Conservation (phyloP, 2,888 invertebrate genomes). For the Fragum whitleyi region DNA sequence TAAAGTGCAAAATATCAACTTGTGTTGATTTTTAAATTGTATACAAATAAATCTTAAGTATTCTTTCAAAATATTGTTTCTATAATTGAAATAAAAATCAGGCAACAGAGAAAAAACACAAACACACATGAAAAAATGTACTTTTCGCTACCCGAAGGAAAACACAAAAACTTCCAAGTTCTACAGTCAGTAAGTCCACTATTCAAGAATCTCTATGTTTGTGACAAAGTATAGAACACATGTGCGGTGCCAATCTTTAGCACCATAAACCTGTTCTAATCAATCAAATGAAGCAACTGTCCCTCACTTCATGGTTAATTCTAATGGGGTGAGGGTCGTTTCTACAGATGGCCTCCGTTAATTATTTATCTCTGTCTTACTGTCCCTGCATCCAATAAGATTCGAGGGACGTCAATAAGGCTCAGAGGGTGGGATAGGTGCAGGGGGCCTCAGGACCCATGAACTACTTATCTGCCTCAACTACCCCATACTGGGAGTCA, state of each 20-base stretch:
- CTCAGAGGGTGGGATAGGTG: not conserved
- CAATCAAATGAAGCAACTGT: conserved; percentile 56
- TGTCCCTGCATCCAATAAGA: conserved; percentile 62
- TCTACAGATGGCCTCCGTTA: conserved; percentile 44
- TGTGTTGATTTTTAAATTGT: no score
- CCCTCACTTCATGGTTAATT: conserved; percentile 28
- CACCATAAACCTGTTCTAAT: conserved; percentile 50
- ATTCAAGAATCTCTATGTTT: no score
- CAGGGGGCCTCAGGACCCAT: not conserved
- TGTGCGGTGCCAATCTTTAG: conserved; percentile 44
- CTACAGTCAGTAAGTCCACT: no score
- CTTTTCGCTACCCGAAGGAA: no score
- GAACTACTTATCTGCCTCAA: conserved; percentile 6
- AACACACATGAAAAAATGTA: no score
- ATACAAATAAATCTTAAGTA: no score
- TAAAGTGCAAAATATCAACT: no score
- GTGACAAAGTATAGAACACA: conserved; percentile 50
- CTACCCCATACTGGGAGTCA: no score
- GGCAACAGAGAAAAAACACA: no score
- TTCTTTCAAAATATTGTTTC: no score
- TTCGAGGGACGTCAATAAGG: not conserved
- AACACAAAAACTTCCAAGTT: no score
- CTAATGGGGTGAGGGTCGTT: conserved; percentile 16
- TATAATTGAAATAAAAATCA: no score
- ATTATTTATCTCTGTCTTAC: conserved; percentile 51